Conservation (phyloP, 2,888 invertebrate species). For the Aproaerema taeniolella region DNA sequence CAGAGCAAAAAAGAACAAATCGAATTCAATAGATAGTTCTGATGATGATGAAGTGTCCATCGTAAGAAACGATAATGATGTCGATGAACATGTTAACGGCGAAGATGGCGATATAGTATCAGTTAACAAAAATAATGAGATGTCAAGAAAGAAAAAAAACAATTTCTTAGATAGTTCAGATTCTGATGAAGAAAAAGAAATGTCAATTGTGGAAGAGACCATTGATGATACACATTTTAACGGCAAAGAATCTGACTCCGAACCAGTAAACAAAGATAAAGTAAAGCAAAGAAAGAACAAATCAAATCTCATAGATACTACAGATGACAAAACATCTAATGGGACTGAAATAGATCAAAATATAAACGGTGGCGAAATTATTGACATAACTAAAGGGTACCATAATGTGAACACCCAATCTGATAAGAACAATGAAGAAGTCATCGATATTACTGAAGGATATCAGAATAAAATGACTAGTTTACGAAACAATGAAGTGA, state of each 20-base stretch:
- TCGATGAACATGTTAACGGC: constrained; percentile 8
- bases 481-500: background rate
- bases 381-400: too few relatives aligned
- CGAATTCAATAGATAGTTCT: constrained; percentile 29
- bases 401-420: too few relatives aligned
- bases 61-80: constrained; percentile 1
- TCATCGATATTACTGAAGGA: constrained; percentile 5
- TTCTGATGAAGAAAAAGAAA: too few relatives aligned
- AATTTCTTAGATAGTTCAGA: too few relatives aligned
- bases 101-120: too few relatives aligned
- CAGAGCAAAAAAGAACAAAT: constrained; percentile 25
- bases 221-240: constrained; percentile 7
- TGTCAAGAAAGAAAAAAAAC: too few relatives aligned
- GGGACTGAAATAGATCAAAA: too few relatives aligned
- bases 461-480: constrained; percentile 7
- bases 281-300: background rate
- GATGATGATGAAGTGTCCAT: constrained; percentile 29
- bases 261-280: background rate
- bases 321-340: too few relatives aligned
- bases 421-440: background rate
- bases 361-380: too few relatives aligned
- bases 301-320: constrained; percentile 29
- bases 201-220: too few relatives aligned
- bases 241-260: background rate
- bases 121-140: too few relatives aligned